Conservation (phyloP, 2,888 invertebrate species). For the Protodeltote pygarga region DNA sequence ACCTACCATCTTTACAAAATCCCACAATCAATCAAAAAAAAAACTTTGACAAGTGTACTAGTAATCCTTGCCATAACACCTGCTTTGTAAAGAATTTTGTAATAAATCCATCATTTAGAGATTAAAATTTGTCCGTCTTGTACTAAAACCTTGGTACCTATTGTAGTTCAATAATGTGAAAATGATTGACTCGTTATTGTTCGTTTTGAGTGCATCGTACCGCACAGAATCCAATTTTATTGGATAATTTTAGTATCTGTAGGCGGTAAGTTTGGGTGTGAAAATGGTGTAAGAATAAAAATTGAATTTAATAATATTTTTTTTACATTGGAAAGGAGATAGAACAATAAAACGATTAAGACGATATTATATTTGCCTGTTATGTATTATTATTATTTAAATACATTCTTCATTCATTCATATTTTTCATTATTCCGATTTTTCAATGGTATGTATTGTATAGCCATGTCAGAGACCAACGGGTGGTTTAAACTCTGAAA, state of each 20-base stretch:
- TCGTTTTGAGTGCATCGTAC: constrained; percentile 50
- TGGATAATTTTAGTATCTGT: constrained; percentile 67
- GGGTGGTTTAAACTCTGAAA: too few relatives aligned
- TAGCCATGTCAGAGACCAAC: too few relatives aligned
- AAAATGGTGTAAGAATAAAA: constrained; percentile 37
- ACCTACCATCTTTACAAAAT: constrained; percentile 19
- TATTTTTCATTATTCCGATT: too few relatives aligned
- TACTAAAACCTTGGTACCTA: constrained; percentile 34
- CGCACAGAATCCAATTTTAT: constrained; percentile 74
- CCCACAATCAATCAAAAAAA: constrained; percentile 54
- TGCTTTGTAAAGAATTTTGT: constrained; percentile 43
- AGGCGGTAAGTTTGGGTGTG: constrained; percentile 49
- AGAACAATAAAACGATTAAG: too few relatives aligned
- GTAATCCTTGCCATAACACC: constrained; percentile 49
- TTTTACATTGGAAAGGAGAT: too few relatives aligned
- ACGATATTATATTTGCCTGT: too few relatives aligned
- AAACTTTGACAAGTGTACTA: constrained; percentile 34
- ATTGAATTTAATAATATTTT: constrained; percentile 23
- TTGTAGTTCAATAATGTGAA: constrained; percentile 68
- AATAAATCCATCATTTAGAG: constrained; percentile 59
- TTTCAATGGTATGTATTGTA: too few relatives aligned
- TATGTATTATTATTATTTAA: too few relatives aligned
- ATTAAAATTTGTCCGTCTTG: constrained; percentile 61
- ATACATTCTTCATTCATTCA: too few relatives aligned
- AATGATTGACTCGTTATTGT: constrained; percentile 75